phyloP scores from a whole-genome alignment of 1,140 invertebrate species.

The Diuraphis noxia region DNA sequence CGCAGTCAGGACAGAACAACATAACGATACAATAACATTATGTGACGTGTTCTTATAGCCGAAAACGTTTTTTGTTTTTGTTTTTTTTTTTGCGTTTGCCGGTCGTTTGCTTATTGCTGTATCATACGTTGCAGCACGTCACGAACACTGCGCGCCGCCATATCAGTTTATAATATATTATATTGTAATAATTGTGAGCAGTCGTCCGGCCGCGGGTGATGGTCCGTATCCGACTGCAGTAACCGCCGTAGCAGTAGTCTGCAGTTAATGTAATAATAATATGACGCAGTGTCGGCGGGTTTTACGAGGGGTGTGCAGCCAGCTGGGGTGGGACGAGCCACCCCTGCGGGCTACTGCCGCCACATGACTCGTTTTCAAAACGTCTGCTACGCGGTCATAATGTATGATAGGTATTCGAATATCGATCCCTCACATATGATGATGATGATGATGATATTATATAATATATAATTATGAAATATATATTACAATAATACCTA shows the following conservation, averaged over 20 bases:
- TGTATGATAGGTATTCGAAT: background rate
- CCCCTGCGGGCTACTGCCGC: too few relatives aligned
- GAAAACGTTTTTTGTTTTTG: background rate
- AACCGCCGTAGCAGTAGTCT: background rate
- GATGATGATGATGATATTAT: too few relatives aligned
- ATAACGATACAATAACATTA: too few relatives aligned
- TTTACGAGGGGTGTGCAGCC: background rate
- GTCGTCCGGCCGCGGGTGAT: background rate
- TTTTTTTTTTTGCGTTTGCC: too few relatives aligned
- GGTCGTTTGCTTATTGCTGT: too few relatives aligned
- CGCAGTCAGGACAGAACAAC: background rate
- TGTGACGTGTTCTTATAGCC: background rate
- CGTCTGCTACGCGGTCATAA: background rate
- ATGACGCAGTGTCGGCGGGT: background rate
- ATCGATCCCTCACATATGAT: too few relatives aligned
- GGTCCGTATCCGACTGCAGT: background rate
- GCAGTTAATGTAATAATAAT: background rate
- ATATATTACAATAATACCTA: too few relatives aligned
- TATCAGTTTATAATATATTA: too few relatives aligned
- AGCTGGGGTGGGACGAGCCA: background rate
- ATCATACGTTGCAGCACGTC: background rate
- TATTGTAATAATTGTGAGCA: too few relatives aligned
- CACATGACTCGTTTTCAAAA: background rate
- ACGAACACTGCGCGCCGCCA: background rate
- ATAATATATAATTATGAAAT: too few relatives aligned